A percentile compares a stretch with the other conserved stretches of the same genome.
Conservation (phyloP, 2,113 vertebrate genomes). For the Willisornis vidua region DNA sequence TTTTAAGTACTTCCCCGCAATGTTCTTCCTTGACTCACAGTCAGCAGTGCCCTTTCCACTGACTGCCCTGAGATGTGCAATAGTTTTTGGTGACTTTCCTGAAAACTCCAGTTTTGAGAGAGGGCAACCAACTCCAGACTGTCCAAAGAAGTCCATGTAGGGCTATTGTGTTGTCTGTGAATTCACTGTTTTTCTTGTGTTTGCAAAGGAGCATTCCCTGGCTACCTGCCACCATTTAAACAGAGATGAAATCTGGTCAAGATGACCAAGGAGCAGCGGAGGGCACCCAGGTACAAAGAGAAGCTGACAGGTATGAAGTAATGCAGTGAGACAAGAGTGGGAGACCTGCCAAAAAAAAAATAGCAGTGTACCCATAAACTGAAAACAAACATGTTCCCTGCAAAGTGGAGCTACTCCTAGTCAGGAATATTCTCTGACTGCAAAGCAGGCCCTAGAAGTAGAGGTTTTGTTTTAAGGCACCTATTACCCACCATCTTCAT, state of each 20-base stretch:
- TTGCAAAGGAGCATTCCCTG: background rate
- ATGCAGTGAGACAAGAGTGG: background rate
- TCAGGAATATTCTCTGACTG: background rate
- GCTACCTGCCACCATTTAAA: conserved; percentile 2
- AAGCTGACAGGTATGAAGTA: conserved; percentile 22
- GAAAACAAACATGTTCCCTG: background rate
- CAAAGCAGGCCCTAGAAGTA: background rate
- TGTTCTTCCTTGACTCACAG: background rate
- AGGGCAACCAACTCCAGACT: background rate
- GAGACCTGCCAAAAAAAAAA: conserved; percentile 34
- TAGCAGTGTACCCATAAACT: background rate
- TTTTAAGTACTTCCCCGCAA: background rate
- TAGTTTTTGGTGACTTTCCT: background rate
- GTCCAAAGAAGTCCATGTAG: background rate
- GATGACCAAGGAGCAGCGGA: background rate
- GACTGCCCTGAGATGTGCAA: background rate
- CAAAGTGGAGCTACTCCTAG: background rate
- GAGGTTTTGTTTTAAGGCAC: background rate
- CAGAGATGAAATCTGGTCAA: conserved; percentile 28
- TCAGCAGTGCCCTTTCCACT: background rate
- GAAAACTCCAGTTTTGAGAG: background rate
- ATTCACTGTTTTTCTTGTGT: background rate
- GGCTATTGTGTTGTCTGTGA: background rate
- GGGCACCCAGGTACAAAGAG: background rate
- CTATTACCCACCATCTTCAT: background rate